Conservation (phyloP, 2,888 invertebrate genomes). For the Dynastes tityus region DNA sequence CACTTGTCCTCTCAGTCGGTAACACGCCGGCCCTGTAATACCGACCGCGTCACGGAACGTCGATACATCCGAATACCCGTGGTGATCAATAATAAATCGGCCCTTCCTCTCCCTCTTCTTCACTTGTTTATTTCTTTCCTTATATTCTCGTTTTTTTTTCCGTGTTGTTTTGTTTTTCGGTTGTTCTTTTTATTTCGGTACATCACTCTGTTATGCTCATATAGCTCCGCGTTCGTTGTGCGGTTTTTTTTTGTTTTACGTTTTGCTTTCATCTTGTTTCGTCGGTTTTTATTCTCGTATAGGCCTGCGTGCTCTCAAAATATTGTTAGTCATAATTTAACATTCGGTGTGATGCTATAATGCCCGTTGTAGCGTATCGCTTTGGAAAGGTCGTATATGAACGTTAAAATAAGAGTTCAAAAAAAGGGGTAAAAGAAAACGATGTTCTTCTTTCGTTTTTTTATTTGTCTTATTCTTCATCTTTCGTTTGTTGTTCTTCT, state of each 20-base stretch:
- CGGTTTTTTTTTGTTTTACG: constrained; percentile 1
- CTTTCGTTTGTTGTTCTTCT: background rate
- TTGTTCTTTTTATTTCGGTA: constrained; percentile 3
- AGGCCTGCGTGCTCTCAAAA: constrained; percentile 36
- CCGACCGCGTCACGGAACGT: constrained; percentile 55
- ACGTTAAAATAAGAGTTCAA: constrained; percentile 7
- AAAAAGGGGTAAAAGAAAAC: background rate
- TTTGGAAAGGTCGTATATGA: background rate
- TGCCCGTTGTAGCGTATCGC: constrained; percentile 1
- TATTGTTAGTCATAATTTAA: constrained; percentile 45
- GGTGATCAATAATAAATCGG: constrained; percentile 57
- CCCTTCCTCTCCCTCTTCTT: constrained; percentile 15
- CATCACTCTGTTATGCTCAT: background rate
- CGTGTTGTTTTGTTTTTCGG: too few species aligned
- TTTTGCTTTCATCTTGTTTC: too few species aligned
- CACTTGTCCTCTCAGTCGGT: constrained; percentile 57
- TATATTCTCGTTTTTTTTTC: constrained; percentile 10
- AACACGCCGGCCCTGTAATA: constrained; percentile 54
- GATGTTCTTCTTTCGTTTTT: background rate
- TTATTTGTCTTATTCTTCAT: background rate
- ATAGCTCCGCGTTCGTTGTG: too few species aligned
- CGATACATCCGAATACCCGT: constrained; percentile 58
- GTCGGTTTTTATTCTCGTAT: constrained; percentile 6
- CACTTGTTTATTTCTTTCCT: background rate
- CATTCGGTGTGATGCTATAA: constrained; percentile 7